Percentiles rank a stretch among this genome's conserved stretches.
Evolutionary conservation across 2,797 vertebrate genomes (phyloP).

Genomic region (Gorsachius magnificus): DNA sequence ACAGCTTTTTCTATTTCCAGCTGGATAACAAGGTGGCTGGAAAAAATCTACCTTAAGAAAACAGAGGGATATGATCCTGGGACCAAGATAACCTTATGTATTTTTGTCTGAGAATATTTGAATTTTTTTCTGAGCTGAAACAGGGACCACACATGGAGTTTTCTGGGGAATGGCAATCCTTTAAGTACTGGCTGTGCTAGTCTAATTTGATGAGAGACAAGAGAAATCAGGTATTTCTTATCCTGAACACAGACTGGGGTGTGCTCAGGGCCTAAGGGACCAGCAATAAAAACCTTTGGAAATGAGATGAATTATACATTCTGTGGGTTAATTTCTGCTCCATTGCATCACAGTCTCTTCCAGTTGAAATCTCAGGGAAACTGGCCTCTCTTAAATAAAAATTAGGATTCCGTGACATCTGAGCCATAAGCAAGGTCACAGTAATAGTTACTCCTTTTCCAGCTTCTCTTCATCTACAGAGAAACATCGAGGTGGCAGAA

Average conservation of each 20-base stretch:
- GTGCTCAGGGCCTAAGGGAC: not conserved
- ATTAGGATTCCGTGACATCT: conserved; percentile 23
- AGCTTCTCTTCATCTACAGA: not conserved
- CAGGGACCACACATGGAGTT: conserved; percentile 1
- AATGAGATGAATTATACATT: not conserved
- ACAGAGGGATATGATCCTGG: not conserved
- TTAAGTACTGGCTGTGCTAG: not conserved
- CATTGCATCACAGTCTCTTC: not conserved
- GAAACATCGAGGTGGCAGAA: conserved; percentile 1
- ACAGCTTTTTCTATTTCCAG: not conserved
- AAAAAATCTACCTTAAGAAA: not conserved
- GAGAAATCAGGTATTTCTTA: conserved; percentile 49
- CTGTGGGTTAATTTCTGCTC: conserved; percentile 7
- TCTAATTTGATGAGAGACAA: conserved; percentile 21
- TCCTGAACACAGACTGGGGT: not conserved
- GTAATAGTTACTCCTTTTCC: not conserved
- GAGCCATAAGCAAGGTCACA: conserved; percentile 26
- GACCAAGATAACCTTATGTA: not conserved
- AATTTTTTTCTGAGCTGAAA: not conserved
- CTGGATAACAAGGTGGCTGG: not conserved
- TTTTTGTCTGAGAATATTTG: not conserved
- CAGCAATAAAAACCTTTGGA: not conserved
- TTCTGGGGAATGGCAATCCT: not conserved
- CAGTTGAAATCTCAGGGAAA: conserved; percentile 8
- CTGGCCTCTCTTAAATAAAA: not conserved